These are phyloP conservation scores for Notothenia rossii DNA, from an alignment of 2,113 vertebrate species.

Conservation along the genomic window DNA sequence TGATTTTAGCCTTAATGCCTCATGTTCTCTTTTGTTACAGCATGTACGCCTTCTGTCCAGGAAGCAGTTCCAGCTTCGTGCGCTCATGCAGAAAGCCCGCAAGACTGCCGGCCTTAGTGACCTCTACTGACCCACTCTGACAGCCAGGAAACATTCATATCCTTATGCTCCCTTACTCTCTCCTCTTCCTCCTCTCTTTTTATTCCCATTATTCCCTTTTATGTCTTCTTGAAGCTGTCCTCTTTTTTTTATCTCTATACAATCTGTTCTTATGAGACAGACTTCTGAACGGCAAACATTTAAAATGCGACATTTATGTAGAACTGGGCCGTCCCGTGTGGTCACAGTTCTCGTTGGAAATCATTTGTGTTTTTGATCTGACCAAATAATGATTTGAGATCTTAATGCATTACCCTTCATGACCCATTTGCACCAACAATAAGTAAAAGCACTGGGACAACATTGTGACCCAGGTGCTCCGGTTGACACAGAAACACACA, in stretches of 20 bases:
- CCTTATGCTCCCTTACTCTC: constrained; percentile 12
- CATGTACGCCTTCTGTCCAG: constrained; percentile 97
- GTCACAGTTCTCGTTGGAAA: constrained; percentile 11
- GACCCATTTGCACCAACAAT: not conserved
- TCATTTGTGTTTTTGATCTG: constrained; percentile 32
- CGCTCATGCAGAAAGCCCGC: constrained; percentile 98
- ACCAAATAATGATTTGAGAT: constrained; percentile 29
- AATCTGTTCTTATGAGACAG: not conserved
- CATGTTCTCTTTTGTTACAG: constrained; percentile 76
- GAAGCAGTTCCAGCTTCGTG: constrained; percentile 99
- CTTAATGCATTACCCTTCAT: constrained; percentile 13
- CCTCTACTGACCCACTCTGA: constrained; percentile 89
- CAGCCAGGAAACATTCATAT: constrained; percentile 56
- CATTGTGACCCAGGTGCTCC: constrained; percentile 8
- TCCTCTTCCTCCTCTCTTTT: constrained; percentile 27
- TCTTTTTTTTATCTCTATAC: constrained; percentile 31
- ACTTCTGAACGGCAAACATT: constrained; percentile 8
- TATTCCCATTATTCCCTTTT: constrained; percentile 4
- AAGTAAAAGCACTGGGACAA: not conserved
- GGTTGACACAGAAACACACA: constrained; percentile 23
- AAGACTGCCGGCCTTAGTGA: constrained; percentile 98
- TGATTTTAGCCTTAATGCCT: not conserved
- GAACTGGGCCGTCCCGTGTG: constrained; percentile 1
- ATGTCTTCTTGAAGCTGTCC: constrained; percentile 30
- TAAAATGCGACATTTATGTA: not conserved